A percentile compares a stretch with the other conserved stretches of the same genome.
phyloP scores from a whole-genome alignment of 2,113 vertebrate genomes.

The Tamias sibiricus region DNA sequence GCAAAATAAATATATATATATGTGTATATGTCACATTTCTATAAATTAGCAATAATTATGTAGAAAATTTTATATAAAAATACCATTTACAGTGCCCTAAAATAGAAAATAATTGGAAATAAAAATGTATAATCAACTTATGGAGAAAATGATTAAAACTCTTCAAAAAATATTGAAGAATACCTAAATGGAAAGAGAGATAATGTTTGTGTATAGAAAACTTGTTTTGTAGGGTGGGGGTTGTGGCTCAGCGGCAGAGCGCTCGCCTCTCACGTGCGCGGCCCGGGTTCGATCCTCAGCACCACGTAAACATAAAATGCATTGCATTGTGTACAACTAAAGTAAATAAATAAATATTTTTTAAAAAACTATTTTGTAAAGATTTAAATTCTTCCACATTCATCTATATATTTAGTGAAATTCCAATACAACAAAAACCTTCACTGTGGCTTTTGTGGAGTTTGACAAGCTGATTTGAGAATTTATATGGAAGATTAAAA shows the following conservation, averaged over 20 bases:
- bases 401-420: constrained; percentile 6
- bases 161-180: not conserved
- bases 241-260: too few relatives aligned
- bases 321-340: too few relatives aligned
- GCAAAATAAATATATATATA: not conserved
- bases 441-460: not conserved
- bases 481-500: not conserved
- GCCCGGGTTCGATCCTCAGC: too few relatives aligned
- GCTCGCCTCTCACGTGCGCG: too few relatives aligned
- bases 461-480: not conserved
- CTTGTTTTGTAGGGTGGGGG: too few relatives aligned
- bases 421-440: not conserved
- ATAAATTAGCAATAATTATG: not conserved
- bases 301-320: too few relatives aligned
- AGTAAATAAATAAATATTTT: too few relatives aligned
- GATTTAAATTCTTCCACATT: not conserved
- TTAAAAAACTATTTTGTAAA: not conserved
- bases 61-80: not conserved
- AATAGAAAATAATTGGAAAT: not conserved
- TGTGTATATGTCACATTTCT: not conserved
- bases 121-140: not conserved
- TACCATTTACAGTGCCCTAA: not conserved
- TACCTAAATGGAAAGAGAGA: not conserved
- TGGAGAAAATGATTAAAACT: not conserved
- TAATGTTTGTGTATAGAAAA: not conserved